Conservation (phyloP, 2,797 vertebrate species). For the Microctenopoma steveboyesi region DNA sequence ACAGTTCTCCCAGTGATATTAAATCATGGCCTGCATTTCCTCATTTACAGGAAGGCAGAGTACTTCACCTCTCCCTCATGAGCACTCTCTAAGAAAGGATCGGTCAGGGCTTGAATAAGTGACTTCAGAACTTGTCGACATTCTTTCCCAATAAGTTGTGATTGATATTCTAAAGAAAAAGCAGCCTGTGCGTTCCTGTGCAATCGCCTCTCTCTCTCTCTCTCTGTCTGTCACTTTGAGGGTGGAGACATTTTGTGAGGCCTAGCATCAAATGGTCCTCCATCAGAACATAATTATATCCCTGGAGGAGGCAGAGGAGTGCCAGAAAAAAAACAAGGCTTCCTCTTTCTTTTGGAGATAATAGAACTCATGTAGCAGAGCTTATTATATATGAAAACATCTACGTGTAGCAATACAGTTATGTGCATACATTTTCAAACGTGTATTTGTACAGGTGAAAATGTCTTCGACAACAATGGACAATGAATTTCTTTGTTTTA, state of each 20-base stretch:
- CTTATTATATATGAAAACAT: conserved; percentile 7
- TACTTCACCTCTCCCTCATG: conserved; percentile 39
- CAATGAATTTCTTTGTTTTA: too few species aligned
- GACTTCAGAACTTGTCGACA: conserved; percentile 38
- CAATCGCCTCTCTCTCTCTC: conserved; percentile 17
- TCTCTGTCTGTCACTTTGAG: conserved; percentile 16
- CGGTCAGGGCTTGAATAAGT: conserved; percentile 46
- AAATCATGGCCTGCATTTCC: conserved; percentile 32
- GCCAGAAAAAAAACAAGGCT: conserved; percentile 64
- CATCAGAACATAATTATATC: conserved; percentile 71
- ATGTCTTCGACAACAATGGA: too few species aligned
- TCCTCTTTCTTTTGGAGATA: conserved; percentile 66
- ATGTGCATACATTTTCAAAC: too few species aligned
- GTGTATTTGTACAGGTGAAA: too few species aligned
- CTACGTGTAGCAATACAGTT: too few species aligned
- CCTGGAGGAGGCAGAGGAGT: conserved; percentile 48
- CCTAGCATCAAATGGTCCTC: conserved; percentile 42
- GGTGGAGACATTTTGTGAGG: conserved; percentile 44
- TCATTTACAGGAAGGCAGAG: conserved; percentile 32
- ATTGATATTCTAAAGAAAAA: conserved; percentile 48
- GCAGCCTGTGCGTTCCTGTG: conserved; percentile 33
- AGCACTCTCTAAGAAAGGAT: conserved; percentile 45
- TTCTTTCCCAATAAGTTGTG: conserved; percentile 32
- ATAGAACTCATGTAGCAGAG: conserved; percentile 43
- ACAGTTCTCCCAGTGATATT: conserved; percentile 15